Evolutionary conservation across 2,888 invertebrate genomes (phyloP), one percentile per base, ranked within the genome.

Genomic region (Steinernema hermaphroditum): DNA sequence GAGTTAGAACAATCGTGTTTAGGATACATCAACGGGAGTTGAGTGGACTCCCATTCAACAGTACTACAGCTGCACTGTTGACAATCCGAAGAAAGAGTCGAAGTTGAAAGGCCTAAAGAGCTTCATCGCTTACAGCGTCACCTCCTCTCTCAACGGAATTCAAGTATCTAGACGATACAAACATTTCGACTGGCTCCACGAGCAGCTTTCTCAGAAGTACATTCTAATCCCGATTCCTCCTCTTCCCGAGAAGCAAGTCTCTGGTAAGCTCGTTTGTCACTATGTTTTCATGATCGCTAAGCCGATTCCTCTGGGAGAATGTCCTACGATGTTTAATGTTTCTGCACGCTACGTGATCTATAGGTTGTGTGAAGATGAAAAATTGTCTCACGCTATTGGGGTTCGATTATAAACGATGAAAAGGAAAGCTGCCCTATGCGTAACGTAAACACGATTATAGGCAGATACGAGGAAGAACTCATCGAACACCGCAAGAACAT

Each of bases 101-200:
- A 98, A 98, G 89, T 91, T 97, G 86, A 96, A 96, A 87, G 97
- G 87, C 50, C 91, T 97, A 82, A 97, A 97, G 89, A 96, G 94
- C 85, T 98, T 93, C 86, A 97, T 97, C 83, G 95, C 95, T 68
- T 97, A 97, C 89, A 94, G 95, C 86, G 88, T 97, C 76, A 96
- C 94, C 71, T 96, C 96, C 1, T 93, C 94, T 77, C 91, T 91
- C 88, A 88, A 88, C 84, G 78, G 75, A 49, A 82, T 86, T 70
- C 85, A 85, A 76, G 80, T 80, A 9, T 81, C 82, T 8, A 77
- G 80, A 19, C 75, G 80, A 1, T 80, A 74, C 68, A 98, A 98
- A 88, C 97, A 97, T 88, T 98, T 98, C 88, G 97, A 98, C 89
- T 98, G 98, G 98, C 88, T 98, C 71, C 96, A 96, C 88, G 94